Conservation (phyloP, 2,113 vertebrate genomes). For the Leucopsar rothschildi region DNA sequence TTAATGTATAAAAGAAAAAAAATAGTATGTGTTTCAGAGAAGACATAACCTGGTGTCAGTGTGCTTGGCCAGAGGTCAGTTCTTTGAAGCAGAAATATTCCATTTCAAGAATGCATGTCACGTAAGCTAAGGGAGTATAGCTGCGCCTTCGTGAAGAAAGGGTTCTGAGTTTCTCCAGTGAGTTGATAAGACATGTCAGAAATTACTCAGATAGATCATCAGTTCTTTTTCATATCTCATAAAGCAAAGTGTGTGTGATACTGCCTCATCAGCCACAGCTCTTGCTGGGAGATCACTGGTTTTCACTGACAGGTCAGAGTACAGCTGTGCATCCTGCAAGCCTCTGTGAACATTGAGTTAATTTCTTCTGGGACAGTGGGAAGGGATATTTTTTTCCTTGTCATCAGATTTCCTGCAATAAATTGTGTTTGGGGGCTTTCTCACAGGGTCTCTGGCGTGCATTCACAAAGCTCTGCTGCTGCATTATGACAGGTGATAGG, state of each 20-base stretch:
- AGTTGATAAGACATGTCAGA: neutral
- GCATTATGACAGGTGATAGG: neutral
- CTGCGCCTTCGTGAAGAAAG: neutral
- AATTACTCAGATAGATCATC: neutral
- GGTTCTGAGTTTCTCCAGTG: neutral
- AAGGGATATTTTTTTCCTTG: neutral
- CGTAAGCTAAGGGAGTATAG: neutral
- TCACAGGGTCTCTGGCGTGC: accelerated
- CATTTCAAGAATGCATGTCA: neutral
- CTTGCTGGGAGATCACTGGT: neutral
- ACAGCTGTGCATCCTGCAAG: neutral
- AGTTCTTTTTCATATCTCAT: neutral
- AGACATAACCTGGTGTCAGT: neutral
- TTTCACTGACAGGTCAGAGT: neutral
- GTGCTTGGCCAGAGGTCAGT: neutral
- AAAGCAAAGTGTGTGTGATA: neutral
- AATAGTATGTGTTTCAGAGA: neutral
- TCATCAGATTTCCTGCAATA: neutral
- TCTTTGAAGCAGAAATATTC: neutral
- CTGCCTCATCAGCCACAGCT: neutral
- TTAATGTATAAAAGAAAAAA: neutral
- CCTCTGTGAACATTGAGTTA: neutral
- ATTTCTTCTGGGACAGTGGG: neutral
- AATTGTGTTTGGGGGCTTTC: neutral
- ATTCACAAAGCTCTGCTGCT: neutral